Evolutionary conservation across 1,140 invertebrate genomes (phyloP).

Genomic region (Achatina immaculata): DNA sequence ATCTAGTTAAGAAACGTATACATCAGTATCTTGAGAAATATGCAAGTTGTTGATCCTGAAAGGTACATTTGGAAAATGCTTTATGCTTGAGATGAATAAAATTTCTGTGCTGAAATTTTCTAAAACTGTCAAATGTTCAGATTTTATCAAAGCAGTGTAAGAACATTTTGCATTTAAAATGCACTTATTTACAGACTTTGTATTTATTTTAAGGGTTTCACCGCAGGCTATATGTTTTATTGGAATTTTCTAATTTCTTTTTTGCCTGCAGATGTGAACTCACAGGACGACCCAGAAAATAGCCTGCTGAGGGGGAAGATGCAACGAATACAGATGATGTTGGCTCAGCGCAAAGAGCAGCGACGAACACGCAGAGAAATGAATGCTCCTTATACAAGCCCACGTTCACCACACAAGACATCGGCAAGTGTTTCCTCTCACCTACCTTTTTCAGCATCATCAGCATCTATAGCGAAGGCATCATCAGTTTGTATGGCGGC

Average conservation of each 20-base stretch:
- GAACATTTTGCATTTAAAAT: neutral
- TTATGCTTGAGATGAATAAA: too few species aligned
- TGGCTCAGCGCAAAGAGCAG: conserved; percentile 29
- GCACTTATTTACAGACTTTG: neutral
- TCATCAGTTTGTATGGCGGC: neutral
- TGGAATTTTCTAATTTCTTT: too few species aligned
- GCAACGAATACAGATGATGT: conserved; percentile 35
- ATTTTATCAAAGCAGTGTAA: too few species aligned
- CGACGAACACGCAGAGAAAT: conserved; percentile 26
- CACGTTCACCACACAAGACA: neutral
- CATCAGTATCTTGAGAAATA: too few species aligned
- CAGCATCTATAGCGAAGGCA: too few species aligned
- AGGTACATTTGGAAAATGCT: too few species aligned
- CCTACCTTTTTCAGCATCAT: neutral
- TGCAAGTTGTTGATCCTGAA: too few species aligned
- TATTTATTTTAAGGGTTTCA: neutral
- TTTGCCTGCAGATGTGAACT: neutral
- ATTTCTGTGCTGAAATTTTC: too few species aligned
- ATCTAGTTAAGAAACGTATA: too few species aligned
- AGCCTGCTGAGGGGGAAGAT: conserved; percentile 18
- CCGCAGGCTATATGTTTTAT: too few species aligned
- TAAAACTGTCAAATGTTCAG: too few species aligned
- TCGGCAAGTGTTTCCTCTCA: neutral
- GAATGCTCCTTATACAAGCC: conserved; percentile 11
- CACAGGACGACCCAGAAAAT: conserved; percentile 24